Evolutionary conservation across 2,797 vertebrate genomes (phyloP), one percentile per base, ranked within the genome.

Genomic region (Scleropages formosus): DNA sequence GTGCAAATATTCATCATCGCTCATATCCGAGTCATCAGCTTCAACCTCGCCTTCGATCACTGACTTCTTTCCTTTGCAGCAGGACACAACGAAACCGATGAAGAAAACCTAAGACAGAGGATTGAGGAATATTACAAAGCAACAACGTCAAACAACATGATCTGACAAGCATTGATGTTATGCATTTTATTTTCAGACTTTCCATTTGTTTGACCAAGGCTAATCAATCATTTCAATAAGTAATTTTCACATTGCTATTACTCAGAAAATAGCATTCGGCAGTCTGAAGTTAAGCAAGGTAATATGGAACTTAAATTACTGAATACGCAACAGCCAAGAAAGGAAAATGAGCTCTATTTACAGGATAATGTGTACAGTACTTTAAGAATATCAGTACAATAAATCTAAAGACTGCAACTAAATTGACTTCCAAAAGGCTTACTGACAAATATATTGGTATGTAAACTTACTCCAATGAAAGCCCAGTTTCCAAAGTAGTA

Each of bases 401-500:
- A n/a, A n/a, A n/a, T n/a, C n/a, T n/a, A n/a, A n/a, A n/a, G n/a
- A n/a, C n/a, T n/a, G n/a, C n/a, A n/a, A n/a, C n/a, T n/a, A n/a
- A n/a, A n/a, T n/a, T n/a, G n/a, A n/a, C n/a, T n/a, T n/a, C n/a
- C n/a, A n/a, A n/a, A n/a, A n/a, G n/a, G n/a, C n/a, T n/a, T n/a
- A 24, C 22, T 46, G 20, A 27, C 24, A 27, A n/a, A 72, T 18
- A 66, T 39, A 61, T 72, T 31, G 18, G 49, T 46, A 16, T 16
- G 26, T 2, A 15, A 79, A 94, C 97, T 95, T 90, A 99, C 98
- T 86, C 74, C 93, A 78, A 99, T 95, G 81, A 99, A 99, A 4
- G 92, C 95, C 98, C 98, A 99, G 86, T 98, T 99, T 6, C 98
- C 97, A 79, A 99, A 98, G 88, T 99, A 99, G 88, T 99, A 99